Percentiles rank a stretch among this genome's conserved stretches.
Evolutionary conservation across 2,888 invertebrate species (phyloP).

Genomic region (Congeria kusceri): DNA sequence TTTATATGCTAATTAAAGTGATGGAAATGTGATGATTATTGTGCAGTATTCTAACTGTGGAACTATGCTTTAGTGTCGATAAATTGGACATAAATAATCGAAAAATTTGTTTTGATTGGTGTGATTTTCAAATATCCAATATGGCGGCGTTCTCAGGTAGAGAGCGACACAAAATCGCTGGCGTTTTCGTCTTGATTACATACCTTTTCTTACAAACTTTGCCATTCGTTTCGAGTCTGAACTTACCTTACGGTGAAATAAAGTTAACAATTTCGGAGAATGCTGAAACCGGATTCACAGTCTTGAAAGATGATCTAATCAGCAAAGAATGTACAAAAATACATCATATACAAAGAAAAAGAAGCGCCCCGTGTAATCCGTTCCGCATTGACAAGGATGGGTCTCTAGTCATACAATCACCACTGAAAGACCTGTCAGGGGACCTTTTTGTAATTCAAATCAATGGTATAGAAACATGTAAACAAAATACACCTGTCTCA

Average conservation of each 20-base stretch:
- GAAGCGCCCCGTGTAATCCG: conserved; percentile 13
- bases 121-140: conserved; percentile 61
- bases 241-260: conserved; percentile 14
- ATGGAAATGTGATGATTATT: conserved; percentile 15
- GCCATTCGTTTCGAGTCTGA: conserved; percentile 15
- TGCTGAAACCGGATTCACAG: conserved; percentile 37
- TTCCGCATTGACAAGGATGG: conserved; percentile 40
- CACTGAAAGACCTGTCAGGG: conserved; percentile 18
- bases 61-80: too few species aligned
- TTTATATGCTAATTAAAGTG: conserved; percentile 2
- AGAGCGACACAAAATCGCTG: conserved; percentile 21
- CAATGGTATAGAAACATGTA: conserved; percentile 13
- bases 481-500: conserved; percentile 20
- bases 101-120: conserved; percentile 41
- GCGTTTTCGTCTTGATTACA: conserved; percentile 8
- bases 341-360: conserved; percentile 12
- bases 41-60: too few species aligned
- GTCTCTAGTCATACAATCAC: conserved; percentile 40
- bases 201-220: conserved; percentile 9
- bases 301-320: conserved; percentile 24
- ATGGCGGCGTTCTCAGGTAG: conserved; percentile 56
- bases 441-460: conserved; percentile 45
- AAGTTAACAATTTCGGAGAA: conserved; percentile 33
- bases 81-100: not conserved
- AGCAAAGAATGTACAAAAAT: conserved; percentile 17